Evolutionary conservation across 2,113 vertebrate genomes (phyloP).

Genomic region (Tor tambroides): DNA sequence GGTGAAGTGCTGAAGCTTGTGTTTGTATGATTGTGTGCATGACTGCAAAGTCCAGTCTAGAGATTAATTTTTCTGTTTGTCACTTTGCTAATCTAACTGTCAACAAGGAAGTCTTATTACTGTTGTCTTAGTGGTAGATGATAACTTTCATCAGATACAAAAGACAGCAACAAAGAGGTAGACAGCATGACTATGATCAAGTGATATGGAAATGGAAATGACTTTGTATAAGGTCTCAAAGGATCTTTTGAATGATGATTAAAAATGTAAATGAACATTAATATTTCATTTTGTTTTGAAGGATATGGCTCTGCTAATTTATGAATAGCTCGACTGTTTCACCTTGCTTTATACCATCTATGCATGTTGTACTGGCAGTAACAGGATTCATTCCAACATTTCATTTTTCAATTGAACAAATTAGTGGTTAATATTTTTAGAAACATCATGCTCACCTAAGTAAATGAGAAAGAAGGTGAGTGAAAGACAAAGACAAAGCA

Average conservation of each 20-base stretch:
- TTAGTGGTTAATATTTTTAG: neutral
- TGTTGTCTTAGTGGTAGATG: neutral
- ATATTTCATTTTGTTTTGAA: neutral
- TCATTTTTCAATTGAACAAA: neutral
- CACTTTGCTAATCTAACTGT: neutral
- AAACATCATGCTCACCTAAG: neutral
- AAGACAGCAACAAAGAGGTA: neutral
- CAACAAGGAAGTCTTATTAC: neutral
- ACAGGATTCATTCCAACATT: neutral
- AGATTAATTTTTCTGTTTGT: neutral
- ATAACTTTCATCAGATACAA: neutral
- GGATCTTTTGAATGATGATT: neutral
- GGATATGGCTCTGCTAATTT: neutral
- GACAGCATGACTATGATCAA: neutral
- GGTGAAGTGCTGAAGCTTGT: constrained; percentile 6
- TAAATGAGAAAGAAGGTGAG: neutral
- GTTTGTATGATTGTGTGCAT: neutral
- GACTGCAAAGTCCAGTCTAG: neutral
- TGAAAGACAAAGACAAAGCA: neutral
- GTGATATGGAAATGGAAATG: neutral
- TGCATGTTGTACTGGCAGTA: neutral
- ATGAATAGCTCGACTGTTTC: neutral
- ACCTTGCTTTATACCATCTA: neutral
- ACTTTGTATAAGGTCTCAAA: neutral
- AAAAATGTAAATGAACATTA: neutral